A percentile compares a stretch with the other conserved stretches of the same genome.
Evolutionary conservation across 1,140 invertebrate species (phyloP).

Genomic region (Ostrea edulis): DNA sequence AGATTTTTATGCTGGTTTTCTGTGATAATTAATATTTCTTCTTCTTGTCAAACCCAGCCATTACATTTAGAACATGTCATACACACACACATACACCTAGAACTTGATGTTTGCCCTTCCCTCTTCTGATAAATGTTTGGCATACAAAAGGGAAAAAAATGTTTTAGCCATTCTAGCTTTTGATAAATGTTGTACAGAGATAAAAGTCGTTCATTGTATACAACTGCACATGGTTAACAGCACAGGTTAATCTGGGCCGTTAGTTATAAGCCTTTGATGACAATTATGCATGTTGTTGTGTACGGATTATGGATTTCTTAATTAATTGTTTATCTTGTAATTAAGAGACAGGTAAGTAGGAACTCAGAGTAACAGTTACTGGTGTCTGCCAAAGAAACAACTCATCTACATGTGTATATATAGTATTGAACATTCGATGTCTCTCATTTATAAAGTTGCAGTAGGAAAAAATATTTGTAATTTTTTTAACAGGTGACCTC

Average conservation of each 20-base stretch:
- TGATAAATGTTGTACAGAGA: conserved; percentile 11
- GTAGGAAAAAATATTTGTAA: neutral
- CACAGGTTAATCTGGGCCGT: neutral
- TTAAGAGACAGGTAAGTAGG: neutral
- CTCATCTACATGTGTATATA: too few species aligned
- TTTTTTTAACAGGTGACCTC: too few species aligned
- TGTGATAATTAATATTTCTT: conserved; percentile 27
- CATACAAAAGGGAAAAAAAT: conserved; percentile 21
- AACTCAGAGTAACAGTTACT: neutral
- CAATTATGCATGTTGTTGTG: neutral
- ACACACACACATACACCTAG: neutral
- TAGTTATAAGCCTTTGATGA: neutral
- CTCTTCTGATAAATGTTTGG: conserved; percentile 9
- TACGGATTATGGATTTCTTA: neutral
- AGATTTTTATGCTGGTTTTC: neutral
- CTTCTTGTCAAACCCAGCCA: neutral
- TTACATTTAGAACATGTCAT: neutral
- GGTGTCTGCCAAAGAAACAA: too few species aligned
- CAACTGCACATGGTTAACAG: neutral
- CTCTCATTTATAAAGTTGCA: neutral
- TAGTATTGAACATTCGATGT: neutral
- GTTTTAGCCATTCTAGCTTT: neutral
- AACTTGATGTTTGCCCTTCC: neutral
- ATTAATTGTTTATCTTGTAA: neutral
- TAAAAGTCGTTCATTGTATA: neutral